phyloP scores from a whole-genome alignment of 2,888 invertebrate genomes.

The Elysia crispata region DNA sequence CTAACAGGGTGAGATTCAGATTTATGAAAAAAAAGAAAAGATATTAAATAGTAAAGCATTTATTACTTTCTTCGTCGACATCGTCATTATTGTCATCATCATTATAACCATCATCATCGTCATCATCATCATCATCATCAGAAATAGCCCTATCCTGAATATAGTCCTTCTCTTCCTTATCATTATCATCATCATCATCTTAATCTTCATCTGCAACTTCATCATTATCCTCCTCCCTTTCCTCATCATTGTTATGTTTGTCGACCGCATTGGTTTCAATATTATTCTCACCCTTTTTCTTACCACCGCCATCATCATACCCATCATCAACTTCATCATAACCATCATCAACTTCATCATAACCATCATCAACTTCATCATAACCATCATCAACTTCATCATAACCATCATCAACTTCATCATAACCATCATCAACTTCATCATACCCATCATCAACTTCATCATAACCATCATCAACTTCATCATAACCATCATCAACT shows the following conservation, averaged over 20 bases:
- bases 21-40: too few species aligned
- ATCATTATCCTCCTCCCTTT: not conserved
- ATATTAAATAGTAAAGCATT: not conserved
- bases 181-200: not conserved
- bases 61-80: not conserved
- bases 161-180: not conserved
- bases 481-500: too few species aligned
- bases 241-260: not conserved
- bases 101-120: not conserved
- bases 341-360: not conserved
- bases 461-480: too few species aligned
- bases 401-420: too few species aligned
- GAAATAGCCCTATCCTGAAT: not conserved
- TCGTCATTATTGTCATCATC: not conserved
- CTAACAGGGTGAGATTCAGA: too few species aligned
- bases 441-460: too few species aligned
- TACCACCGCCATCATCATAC: not conserved
- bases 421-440: too few species aligned
- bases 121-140: conserved; percentile 1
- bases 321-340: not conserved
- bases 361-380: too few species aligned
- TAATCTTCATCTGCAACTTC: not conserved
- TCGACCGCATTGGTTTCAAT: too few species aligned
- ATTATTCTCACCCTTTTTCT: too few species aligned
- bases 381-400: too few species aligned